Base-by-base conservation (phyloP, 1,140 invertebrate species). In the Lethrus apterus region DNA sequence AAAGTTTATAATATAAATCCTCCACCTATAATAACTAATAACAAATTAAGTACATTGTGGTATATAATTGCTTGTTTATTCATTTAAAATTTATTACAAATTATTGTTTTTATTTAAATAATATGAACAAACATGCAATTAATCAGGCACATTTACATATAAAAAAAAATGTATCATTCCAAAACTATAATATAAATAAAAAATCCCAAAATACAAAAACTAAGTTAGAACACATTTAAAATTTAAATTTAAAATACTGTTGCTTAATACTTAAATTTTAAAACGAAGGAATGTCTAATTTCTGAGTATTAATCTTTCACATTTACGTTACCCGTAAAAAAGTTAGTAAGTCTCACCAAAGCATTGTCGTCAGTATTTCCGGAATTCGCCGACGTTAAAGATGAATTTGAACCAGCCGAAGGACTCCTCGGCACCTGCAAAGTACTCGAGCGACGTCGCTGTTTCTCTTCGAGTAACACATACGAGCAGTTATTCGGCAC, bases 401-500 rank as follows among this genome's bases (percentile, higher is more conserved):
- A 64, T 13, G 63, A 58, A 44, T 64, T 66, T 11, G 62, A 64
- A 17, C 65, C 62, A n/a, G 62, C 63, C 36, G 80, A 83, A 10
- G 84, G 79, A 60, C 81, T 84, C 61, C 84, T 72, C 33, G 80
- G 80, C 47, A 81, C 75, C 52, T 74, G 75, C 40, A 79, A 68
- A 24, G 75, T 75, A 18, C 74, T 73, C 41, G 73, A 76, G 21
- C 68, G 62, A 52, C 75, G 58, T 40, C 75, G 67, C 46, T 71
- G 67, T 57, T 67, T 76, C 9, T 63, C 58, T 51, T 76, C 73
- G 56, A 60, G 64, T 21, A 70, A 62, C 21, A 61, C 62, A 51
- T 74, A 72, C 48, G 74, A 77, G 72, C 96, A 99, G 73, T 98
- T 98, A 65, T 98, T 98, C 15, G 95, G 95, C 49, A 98, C 92